A percentile compares a stretch with the other conserved stretches of the same genome.
phyloP scores from a whole-genome alignment of 35 echinoderm and acorn worm species.

The Heliocidaris erythrogramma region DNA sequence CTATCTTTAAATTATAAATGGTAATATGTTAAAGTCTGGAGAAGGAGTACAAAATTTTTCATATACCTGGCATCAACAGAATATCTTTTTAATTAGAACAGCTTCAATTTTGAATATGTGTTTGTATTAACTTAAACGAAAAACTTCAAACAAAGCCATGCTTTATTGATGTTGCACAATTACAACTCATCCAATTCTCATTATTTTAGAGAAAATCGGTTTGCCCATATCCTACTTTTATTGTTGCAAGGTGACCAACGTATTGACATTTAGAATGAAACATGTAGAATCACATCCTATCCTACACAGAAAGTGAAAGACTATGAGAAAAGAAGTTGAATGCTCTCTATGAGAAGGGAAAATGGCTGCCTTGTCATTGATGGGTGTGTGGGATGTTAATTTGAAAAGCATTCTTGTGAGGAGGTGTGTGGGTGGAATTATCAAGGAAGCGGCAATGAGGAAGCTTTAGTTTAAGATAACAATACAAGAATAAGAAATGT shows the following conservation, averaged over 20 bases:
- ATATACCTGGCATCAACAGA: too few species aligned
- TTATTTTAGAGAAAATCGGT: too few species aligned
- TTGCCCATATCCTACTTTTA: not conserved
- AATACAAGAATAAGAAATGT: not conserved
- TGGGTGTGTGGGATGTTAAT: not conserved
- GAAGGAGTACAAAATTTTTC: too few species aligned
- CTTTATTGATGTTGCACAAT: too few species aligned
- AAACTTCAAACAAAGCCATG: not conserved
- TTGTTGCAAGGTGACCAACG: not conserved
- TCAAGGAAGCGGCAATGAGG: not conserved
- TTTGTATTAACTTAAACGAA: not conserved
- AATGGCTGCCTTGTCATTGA: not conserved
- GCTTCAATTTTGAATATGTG: too few species aligned
- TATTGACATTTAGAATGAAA: not conserved
- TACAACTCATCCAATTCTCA: too few species aligned
- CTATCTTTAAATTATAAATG: not conserved
- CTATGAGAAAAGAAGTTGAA: not conserved
- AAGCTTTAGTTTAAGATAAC: not conserved
- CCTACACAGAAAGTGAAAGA: not conserved
- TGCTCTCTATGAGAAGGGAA: not conserved
- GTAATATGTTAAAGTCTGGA: too few species aligned
- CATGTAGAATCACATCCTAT: not conserved
- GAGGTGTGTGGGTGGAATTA: not conserved
- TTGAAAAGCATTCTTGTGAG: slow-evolving; percentile 2
- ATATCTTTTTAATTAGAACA: too few species aligned